Conservation (phyloP, 1,140 invertebrate species). For the Drosophila oshimai region DNA sequence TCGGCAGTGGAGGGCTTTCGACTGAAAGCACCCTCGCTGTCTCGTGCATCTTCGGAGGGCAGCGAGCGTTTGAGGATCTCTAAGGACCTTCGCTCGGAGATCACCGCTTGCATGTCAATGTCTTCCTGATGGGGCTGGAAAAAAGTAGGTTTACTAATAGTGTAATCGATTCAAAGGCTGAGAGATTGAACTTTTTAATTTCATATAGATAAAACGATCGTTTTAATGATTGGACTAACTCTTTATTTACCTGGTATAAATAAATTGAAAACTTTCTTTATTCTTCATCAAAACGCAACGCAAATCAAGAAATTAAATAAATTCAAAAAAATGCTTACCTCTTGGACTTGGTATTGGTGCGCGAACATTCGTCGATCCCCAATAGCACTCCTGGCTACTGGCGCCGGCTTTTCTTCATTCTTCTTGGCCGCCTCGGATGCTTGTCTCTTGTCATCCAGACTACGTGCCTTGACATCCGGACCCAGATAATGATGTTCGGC, state of each 20-base stretch:
- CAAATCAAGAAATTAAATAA: not conserved
- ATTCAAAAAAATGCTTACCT: slow-evolving; percentile 6
- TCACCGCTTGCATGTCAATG: slow-evolving; percentile 85
- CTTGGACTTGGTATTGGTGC: slow-evolving; percentile 70
- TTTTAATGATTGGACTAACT: too few relatives aligned
- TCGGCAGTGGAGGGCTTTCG: slow-evolving; percentile 85
- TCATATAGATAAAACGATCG: not conserved
- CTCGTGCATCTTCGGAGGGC: slow-evolving; percentile 75
- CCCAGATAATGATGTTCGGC: slow-evolving; percentile 81
- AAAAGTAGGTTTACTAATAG: not conserved
- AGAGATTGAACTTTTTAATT: not conserved
- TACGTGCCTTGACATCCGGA: slow-evolving; percentile 86
- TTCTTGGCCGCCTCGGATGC: slow-evolving; percentile 55
- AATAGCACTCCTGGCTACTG: slow-evolving; percentile 55
- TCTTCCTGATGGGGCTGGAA: slow-evolving; percentile 74
- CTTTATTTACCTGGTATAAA: too few relatives aligned
- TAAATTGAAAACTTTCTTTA: too few relatives aligned
- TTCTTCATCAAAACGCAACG: too few relatives aligned
- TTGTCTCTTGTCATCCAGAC: slow-evolving; percentile 83
- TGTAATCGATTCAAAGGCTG: not conserved
- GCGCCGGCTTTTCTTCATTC: slow-evolving; percentile 56
- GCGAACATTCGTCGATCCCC: slow-evolving; percentile 81
- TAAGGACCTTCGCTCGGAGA: slow-evolving; percentile 85
- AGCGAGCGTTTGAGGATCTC: slow-evolving; percentile 82
- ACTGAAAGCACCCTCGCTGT: slow-evolving; percentile 79